These are phyloP conservation scores for Leptopilina myrica DNA, from an alignment of 2,888 invertebrate species.

Conservation along the genomic window DNA sequence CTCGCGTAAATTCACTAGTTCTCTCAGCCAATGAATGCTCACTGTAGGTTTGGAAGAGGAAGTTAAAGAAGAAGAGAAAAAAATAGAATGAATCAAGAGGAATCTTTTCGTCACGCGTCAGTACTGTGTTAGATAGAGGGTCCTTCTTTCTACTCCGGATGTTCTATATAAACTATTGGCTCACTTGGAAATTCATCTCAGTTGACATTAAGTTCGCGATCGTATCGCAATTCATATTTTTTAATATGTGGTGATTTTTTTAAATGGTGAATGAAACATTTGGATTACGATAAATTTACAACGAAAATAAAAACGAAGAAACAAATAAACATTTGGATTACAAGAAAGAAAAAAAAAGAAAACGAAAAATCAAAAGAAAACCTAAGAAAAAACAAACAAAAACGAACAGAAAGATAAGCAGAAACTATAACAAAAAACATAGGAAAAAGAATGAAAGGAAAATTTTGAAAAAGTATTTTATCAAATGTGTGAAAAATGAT, in stretches of 20 bases:
- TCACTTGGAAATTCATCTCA: slow-evolving; percentile 61
- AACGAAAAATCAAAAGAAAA: too few relatives aligned
- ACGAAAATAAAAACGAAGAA: too few relatives aligned
- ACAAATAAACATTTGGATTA: too few relatives aligned
- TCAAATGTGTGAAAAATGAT: slow-evolving; percentile 62
- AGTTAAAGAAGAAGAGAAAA: slow-evolving; percentile 45
- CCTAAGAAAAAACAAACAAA: too few relatives aligned
- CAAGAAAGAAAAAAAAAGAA: too few relatives aligned
- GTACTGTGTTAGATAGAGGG: slow-evolving; percentile 69
- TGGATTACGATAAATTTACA: neutral
- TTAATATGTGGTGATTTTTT: slow-evolving; percentile 38
- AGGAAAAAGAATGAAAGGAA: too few relatives aligned
- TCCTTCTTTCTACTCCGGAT: slow-evolving; percentile 66
- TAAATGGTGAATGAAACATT: neutral
- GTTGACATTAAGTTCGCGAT: slow-evolving; percentile 66
- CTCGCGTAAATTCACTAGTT: slow-evolving; percentile 46
- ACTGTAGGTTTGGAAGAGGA: neutral
- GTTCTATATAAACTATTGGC: slow-evolving; percentile 72
- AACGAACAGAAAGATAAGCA: neutral
- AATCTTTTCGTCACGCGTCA: slow-evolving; percentile 73
- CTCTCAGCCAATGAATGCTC: slow-evolving; percentile 58
- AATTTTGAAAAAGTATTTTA: neutral
- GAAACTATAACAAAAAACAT: too few relatives aligned
- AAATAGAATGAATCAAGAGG: slow-evolving; percentile 62
- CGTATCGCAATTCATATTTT: slow-evolving; percentile 48